Evolutionary conservation across 1,140 invertebrate species (phyloP).

Genomic region (Notospermus geniculatus): DNA sequence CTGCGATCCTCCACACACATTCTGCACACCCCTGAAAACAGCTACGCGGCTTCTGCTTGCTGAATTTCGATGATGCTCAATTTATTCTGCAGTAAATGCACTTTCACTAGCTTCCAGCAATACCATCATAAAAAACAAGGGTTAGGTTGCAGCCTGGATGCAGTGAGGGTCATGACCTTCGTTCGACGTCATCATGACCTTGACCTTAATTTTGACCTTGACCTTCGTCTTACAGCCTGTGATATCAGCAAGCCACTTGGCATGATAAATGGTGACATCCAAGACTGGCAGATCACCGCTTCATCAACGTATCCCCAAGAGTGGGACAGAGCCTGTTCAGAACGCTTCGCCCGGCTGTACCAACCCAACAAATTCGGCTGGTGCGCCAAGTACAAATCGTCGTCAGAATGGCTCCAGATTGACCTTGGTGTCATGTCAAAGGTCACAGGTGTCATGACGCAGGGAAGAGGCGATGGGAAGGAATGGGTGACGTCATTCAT

Average conservation of each 20-base stretch:
- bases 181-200: too few species aligned
- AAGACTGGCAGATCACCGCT: constrained; percentile 64
- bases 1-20: too few species aligned
- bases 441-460: constrained; percentile 61
- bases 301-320: constrained; percentile 58
- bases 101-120: too few species aligned
- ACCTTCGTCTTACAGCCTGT: constrained; percentile 48
- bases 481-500: constrained; percentile 61
- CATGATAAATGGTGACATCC: constrained; percentile 60
- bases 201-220: constrained; percentile 9
- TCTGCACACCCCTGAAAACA: too few species aligned
- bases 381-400: constrained; percentile 60
- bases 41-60: too few species aligned
- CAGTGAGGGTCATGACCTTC: too few species aligned
- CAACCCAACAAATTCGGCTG: constrained; percentile 58
- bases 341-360: constrained; percentile 61
- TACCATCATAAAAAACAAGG: too few species aligned
- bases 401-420: constrained; percentile 62
- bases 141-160: too few species aligned
- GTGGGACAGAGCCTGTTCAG: constrained; percentile 59
- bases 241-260: constrained; percentile 58
- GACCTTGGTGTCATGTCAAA: constrained; percentile 59
- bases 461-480: constrained; percentile 59
- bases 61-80: too few species aligned
- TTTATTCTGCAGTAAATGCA: too few species aligned